Percentiles rank a stretch among this genome's conserved stretches.
Conservation (phyloP, 2,888 invertebrate species). For the Axea sp. region DNA sequence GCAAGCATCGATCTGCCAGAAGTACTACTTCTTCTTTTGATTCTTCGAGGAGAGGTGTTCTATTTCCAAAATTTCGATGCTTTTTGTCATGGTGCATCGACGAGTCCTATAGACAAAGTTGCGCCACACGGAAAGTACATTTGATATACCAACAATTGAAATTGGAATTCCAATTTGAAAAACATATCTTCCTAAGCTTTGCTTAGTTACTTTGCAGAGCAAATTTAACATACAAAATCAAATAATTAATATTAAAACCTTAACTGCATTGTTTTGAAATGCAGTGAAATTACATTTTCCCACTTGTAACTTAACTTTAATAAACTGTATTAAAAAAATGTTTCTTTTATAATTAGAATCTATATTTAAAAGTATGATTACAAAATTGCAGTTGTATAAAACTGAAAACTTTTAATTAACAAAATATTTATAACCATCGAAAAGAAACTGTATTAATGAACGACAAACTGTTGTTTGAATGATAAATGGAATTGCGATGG, state of each 20-base stretch:
- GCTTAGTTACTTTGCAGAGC: too few species aligned
- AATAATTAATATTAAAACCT: too few species aligned
- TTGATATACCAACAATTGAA: too few species aligned
- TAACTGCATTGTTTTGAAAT: too few species aligned
- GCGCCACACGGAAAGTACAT: conserved; percentile 5
- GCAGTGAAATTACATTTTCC: too few species aligned
- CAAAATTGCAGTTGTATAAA: background rate
- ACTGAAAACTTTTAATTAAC: conserved; percentile 12
- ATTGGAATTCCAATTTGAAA: too few species aligned
- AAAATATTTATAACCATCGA: background rate
- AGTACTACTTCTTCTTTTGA: conserved; percentile 43
- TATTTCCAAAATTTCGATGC: conserved; percentile 54
- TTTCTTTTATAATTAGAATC: too few species aligned
- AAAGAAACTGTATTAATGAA: conserved; percentile 37
- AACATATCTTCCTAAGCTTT: too few species aligned
- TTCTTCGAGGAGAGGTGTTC: conserved; percentile 48
- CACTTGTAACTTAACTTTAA: too few species aligned
- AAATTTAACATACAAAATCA: too few species aligned
- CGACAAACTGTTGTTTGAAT: conserved; percentile 22
- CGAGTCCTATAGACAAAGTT: conserved; percentile 32
- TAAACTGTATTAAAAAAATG: too few species aligned
- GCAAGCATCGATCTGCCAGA: conserved; percentile 74
- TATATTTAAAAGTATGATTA: background rate
- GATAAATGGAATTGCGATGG: conserved; percentile 7
- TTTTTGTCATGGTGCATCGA: conserved; percentile 39